Evolutionary conservation across 2,113 vertebrate genomes (phyloP), one percentile per base, ranked within the genome.

Genomic region (Sinocyclocheilus maitianheensis): DNA sequence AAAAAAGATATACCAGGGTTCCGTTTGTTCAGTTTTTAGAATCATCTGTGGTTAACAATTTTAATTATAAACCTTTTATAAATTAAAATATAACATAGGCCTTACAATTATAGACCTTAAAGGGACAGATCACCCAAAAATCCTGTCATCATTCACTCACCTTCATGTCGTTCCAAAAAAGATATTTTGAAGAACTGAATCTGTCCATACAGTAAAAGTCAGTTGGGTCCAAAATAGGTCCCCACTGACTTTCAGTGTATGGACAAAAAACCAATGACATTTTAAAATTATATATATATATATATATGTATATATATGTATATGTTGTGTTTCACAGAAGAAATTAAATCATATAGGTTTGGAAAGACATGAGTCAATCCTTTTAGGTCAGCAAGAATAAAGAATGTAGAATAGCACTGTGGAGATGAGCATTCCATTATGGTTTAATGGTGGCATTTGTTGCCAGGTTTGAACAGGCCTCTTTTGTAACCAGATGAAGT

Each of bases 381-480:
- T 43, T 48, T 46, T 13, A 75, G n/a, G 8, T 72, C 18, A 40
- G 30, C 10, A 1, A 74, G 43, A 75, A 40, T 40, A 10, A 46
- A 10, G 43, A 24, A 48, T 24, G 26, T 30, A 40, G 53, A 83
- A 78, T 48, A 60, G 40, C 67, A 43, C 72, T 82, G 3, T 77
- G 24, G 78, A 83, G 79, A 75, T 75, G 69, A 22, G 22, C 11
- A 5, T 13, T 75, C 67, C 20, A 58, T 85, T 83, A 83, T 78
- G 40, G 30, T 22, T 48, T 81, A 34, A 81, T 74, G 48, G 72
- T 85, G 62, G 78, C 58, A 85, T 48, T 84, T 79, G 53, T 65
- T 83, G 65, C 67, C 77, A 85, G 80, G 76, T 53, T 85, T 69
- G 62, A 87, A 89, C 85, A 85, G 85, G 62, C 71, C 30, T 87